These are phyloP conservation scores for Drosophila lacicola DNA, from an alignment of 2,888 invertebrate species.

Conservation along the genomic window DNA sequence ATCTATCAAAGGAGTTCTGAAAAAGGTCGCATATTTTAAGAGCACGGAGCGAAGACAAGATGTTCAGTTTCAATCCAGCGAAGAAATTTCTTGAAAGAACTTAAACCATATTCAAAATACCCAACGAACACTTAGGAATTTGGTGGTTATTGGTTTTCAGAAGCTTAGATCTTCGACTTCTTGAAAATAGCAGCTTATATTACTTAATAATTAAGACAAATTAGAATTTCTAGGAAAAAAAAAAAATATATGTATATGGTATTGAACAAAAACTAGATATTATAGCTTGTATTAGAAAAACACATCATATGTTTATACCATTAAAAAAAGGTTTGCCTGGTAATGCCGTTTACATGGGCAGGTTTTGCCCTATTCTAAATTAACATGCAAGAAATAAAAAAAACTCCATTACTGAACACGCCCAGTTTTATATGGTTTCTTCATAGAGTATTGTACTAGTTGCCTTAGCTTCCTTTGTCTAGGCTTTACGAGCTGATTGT, in stretches of 20 bases:
- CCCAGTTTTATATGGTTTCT: conserved; percentile 32
- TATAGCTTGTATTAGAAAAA: no score
- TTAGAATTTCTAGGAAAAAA: no score
- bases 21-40: conserved; percentile 32
- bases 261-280: no score
- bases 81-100: conserved; percentile 2
- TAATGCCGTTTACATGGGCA: no score
- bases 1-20: conserved; percentile 15
- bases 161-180: no score
- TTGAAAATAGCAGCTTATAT: no score
- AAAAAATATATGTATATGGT: no score
- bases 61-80: conserved; percentile 2
- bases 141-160: no score
- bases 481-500: conserved; percentile 27
- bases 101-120: not conserved
- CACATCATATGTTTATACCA: no score
- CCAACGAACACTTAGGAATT: not conserved
- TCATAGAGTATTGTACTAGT: conserved; percentile 19
- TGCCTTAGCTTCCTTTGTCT: conserved; percentile 39
- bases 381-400: not conserved
- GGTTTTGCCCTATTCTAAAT: no score
- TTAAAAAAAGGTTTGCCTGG: no score
- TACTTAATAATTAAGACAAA: no score
- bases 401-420: conserved; percentile 13
- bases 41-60: conserved; percentile 6